Evolutionary conservation across 1,140 invertebrate genomes (phyloP).

Genomic region (Pseudomyrmex flavicornis): DNA sequence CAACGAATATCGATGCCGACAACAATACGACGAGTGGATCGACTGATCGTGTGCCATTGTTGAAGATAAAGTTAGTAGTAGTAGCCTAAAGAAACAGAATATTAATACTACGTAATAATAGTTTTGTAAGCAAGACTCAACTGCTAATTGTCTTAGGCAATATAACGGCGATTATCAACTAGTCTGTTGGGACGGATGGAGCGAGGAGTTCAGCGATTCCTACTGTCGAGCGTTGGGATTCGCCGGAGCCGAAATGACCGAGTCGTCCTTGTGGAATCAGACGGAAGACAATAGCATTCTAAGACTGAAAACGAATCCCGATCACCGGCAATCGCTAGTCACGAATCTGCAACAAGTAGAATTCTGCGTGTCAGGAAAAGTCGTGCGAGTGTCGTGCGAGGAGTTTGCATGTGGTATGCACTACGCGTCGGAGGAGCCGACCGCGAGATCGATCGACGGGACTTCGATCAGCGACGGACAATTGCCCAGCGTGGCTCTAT

Average conservation of each 20-base stretch:
- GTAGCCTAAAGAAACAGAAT: neutral
- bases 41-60: conserved; percentile 53
- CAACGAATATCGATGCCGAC: conserved; percentile 51
- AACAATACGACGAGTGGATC: conserved; percentile 20
- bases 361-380: conserved; percentile 82
- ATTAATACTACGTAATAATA: too few species aligned
- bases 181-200: conserved; percentile 86
- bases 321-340: conserved; percentile 78
- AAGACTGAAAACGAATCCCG: conserved; percentile 80
- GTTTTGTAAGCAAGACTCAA: too few species aligned
- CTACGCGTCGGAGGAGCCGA: conserved; percentile 76
- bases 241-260: conserved; percentile 81
- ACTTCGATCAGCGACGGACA: conserved; percentile 84
- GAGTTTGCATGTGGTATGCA: conserved; percentile 86
- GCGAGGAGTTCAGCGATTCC: conserved; percentile 84
- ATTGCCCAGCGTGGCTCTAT: conserved; percentile 86
- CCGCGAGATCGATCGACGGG: conserved; percentile 85
- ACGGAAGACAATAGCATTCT: conserved; percentile 71
- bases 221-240: conserved; percentile 87
- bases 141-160: conserved; percentile 69
- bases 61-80: conserved; percentile 78
- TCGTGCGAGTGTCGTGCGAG: conserved; percentile 86
- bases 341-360: conserved; percentile 82
- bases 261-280: conserved; percentile 74
- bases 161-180: conserved; percentile 82